These are phyloP conservation scores for Heliconius sara DNA, from an alignment of 2,888 invertebrate species.

Conservation along the genomic window DNA sequence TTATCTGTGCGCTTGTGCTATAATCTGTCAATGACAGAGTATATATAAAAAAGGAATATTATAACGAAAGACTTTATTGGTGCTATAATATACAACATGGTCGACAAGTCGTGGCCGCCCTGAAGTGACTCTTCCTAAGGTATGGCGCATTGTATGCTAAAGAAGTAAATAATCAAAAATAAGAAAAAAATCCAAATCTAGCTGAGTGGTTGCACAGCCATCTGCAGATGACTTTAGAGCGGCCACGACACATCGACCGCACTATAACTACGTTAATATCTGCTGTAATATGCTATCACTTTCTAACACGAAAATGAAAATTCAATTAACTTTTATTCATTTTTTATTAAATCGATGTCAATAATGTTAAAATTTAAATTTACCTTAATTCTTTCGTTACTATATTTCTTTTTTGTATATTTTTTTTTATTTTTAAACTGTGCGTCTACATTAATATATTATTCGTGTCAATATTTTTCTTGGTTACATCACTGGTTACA, in stretches of 20 bases:
- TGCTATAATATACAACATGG: background rate
- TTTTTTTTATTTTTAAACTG: background rate
- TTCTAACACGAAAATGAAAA: background rate
- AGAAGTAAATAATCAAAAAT: too few relatives aligned
- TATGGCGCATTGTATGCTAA: too few relatives aligned
- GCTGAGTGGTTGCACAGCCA: too few relatives aligned
- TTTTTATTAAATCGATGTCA: background rate
- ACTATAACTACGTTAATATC: too few relatives aligned
- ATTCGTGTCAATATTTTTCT: background rate
- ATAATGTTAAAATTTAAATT: background rate
- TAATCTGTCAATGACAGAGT: slow-evolving; percentile 18
- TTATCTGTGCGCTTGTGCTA: slow-evolving; percentile 20
- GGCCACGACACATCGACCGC: too few relatives aligned
- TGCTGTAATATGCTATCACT: background rate
- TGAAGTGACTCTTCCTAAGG: too few relatives aligned
- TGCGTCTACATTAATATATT: background rate
- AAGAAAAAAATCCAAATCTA: too few relatives aligned
- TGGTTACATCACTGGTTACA: background rate
- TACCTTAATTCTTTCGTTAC: slow-evolving; percentile 1
- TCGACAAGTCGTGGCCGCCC: too few relatives aligned
- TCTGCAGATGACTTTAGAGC: too few relatives aligned
- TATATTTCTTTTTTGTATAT: background rate
- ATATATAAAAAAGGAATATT: background rate
- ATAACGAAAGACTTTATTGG: slow-evolving; percentile 9
- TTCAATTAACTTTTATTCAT: background rate